Percentiles rank a stretch among this genome's conserved stretches.
These are phyloP conservation scores for Muricea muricata DNA, from an alignment of 92 coral and sea anemone genomes.

Conservation along the genomic window DNA sequence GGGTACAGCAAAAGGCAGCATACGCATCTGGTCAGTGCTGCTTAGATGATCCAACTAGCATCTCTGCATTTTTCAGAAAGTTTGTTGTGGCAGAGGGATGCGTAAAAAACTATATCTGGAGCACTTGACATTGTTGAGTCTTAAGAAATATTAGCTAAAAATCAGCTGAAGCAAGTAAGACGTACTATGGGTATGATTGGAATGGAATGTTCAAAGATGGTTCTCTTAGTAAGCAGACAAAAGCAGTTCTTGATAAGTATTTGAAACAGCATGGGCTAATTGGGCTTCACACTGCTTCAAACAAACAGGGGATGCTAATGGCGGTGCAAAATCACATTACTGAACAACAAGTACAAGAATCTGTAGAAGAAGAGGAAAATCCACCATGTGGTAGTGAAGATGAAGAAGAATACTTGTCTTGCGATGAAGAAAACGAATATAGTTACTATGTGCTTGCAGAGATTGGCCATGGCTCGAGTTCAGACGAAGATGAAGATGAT, in stretches of 20 bases:
- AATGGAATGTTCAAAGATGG: slow-evolving; percentile 50
- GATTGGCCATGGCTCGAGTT: slow-evolving; percentile 69
- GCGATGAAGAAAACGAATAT: slow-evolving; percentile 56
- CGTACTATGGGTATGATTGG: slow-evolving; percentile 47
- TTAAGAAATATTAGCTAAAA: slow-evolving; percentile 52
- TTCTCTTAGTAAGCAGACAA: slow-evolving; percentile 44
- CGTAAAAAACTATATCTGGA: slow-evolving; percentile 67
- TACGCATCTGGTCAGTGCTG: slow-evolving; percentile 47
- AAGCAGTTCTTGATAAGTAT: slow-evolving; percentile 58
- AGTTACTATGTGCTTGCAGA: slow-evolving; percentile 67
- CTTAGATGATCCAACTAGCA: slow-evolving; percentile 50
- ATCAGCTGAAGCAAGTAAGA: slow-evolving; percentile 49
- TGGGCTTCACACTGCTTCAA: slow-evolving; percentile 45
- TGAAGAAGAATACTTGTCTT: slow-evolving; percentile 50
- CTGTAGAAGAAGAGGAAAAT: slow-evolving; percentile 34
- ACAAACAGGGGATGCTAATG: slow-evolving; percentile 55
- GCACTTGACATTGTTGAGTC: slow-evolving; percentile 67
- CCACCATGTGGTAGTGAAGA: slow-evolving; percentile 54
- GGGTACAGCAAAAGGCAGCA: slow-evolving; percentile 35
- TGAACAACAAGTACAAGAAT: slow-evolving; percentile 53
- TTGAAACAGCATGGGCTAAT: slow-evolving; percentile 56
- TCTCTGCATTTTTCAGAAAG: slow-evolving; percentile 51
- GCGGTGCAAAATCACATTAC: slow-evolving; percentile 66
- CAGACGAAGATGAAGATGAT: slow-evolving; percentile 56
- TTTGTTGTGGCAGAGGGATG: slow-evolving; percentile 66